phyloP scores from a whole-genome alignment of 1,140 invertebrate genomes.

The Cyphomyrmex costatus region DNA sequence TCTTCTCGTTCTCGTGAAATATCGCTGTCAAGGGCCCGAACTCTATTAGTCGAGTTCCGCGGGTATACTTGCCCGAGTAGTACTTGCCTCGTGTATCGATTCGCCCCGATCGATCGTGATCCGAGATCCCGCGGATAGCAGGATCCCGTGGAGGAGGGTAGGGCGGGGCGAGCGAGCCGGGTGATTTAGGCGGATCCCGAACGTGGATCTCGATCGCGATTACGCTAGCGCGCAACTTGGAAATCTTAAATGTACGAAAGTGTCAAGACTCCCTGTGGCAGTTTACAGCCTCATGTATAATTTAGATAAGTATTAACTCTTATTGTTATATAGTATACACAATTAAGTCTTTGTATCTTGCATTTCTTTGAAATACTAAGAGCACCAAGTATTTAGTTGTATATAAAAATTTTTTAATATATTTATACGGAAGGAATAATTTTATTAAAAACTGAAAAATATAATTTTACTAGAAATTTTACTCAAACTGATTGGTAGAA shows the following conservation, averaged over 20 bases:
- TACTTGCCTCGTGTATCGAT: conserved; percentile 28
- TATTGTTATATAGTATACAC: too few species aligned
- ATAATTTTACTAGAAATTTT: too few species aligned
- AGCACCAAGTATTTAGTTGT: too few species aligned
- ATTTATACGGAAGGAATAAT: too few species aligned
- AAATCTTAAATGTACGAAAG: background rate
- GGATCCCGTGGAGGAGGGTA: background rate
- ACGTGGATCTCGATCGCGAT: conserved; percentile 44
- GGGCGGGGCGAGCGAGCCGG: conserved; percentile 3
- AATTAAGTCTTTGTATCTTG: too few species aligned
- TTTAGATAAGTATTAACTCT: background rate
- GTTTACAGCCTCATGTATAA: background rate
- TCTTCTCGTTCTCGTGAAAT: conserved; percentile 72
- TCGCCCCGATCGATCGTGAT: conserved; percentile 42
- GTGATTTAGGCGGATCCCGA: conserved; percentile 39
- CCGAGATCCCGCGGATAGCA: conserved; percentile 41
- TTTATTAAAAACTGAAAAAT: too few species aligned
- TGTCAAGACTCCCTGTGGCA: background rate
- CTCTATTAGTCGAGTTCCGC: conserved; percentile 71
- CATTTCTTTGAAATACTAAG: too few species aligned
- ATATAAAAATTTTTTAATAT: too few species aligned
- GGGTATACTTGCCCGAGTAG: background rate
- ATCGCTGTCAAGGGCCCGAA: conserved; percentile 75
- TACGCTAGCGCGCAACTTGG: background rate
- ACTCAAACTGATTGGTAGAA: too few species aligned